These are phyloP conservation scores for Mythimna pallens DNA, from an alignment of 2,888 invertebrate genomes.

Conservation along the genomic window DNA sequence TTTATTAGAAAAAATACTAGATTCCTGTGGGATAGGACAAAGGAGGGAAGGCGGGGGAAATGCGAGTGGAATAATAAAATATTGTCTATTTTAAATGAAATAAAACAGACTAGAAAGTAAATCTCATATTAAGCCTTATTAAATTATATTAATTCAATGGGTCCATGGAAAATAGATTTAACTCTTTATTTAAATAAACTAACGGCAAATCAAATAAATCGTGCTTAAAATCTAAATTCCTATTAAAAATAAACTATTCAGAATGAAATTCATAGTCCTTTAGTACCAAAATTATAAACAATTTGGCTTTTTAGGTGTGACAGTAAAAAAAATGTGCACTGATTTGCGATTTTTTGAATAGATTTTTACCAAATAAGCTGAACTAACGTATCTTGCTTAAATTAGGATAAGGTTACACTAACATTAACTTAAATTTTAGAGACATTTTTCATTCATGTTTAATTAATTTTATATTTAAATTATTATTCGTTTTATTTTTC, in stretches of 20 bases:
- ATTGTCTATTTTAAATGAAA: background rate
- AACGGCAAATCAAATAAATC: conserved; percentile 27
- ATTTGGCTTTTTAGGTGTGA: conserved; percentile 80
- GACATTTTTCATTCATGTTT: conserved; percentile 49
- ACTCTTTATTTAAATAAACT: background rate
- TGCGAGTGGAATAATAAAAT: background rate
- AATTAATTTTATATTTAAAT: conserved; percentile 59
- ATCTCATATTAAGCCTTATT: conserved; percentile 30
- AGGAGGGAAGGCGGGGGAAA: background rate
- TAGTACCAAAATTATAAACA: conserved; percentile 64
- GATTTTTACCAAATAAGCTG: conserved; percentile 75
- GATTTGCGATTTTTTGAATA: conserved; percentile 63
- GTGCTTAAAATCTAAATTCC: conserved; percentile 9
- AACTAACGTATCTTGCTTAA: conserved; percentile 69
- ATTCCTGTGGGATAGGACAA: background rate
- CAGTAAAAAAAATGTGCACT: conserved; percentile 64
- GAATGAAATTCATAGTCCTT: conserved; percentile 51
- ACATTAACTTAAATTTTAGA: conserved; percentile 58
- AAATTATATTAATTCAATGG: conserved; percentile 16
- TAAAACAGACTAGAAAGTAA: conserved; percentile 18
- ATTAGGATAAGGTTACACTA: conserved; percentile 73
- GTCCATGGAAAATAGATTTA: conserved; percentile 1
- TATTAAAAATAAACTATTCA: conserved; percentile 35
- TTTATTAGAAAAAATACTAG: no score
- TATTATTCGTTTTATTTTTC: conserved; percentile 55